Base-by-base conservation (phyloP, 2,797 vertebrate genomes). In the Poeciliopsis turneri region DNA sequence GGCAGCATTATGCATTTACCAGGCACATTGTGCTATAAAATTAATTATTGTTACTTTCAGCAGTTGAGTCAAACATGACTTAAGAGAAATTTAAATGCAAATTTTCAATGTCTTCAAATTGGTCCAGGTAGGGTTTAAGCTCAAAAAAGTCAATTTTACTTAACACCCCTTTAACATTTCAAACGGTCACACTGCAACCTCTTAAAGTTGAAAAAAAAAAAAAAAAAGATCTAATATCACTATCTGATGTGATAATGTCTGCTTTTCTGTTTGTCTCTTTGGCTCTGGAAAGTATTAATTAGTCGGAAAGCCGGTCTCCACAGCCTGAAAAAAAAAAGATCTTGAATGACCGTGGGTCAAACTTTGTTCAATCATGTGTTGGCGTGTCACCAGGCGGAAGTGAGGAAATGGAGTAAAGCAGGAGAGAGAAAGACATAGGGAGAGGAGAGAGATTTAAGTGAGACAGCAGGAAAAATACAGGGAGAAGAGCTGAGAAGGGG, bases 281-380 rank as follows among this genome's bases (percentile, higher is more conserved):
- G 20, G 36, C 11, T 41, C 41, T 43, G 41, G 43, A 69, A 45
- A 30, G 2, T 39, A 78, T 85, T 89, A 89, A 92, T 84, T 90
- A 75, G 69, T 55, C 61, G 11, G 80, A 88, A 78, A 28, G 11
- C 39, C 0, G 3, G 80, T 68, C 90, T 90, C 89, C 61, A 68
- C 85, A 75, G 88, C 49, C 84, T 2, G 69, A 80, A 91, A 94
- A 93, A 92, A 95, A 93, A 92, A 91, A 3, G 8, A 89, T 75
- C 80, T 77, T 18, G 87, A 77, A 82, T 81, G 81, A 78, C 78
- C 74, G 83, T 83, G 92, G 92, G 93, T 93, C 92, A 92, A 87
- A 86, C 78, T 76, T 84, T 80, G 77, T 86, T 69, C 3, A 46
- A 83, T 78, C 76, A 23, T 16, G 79, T 15, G 83, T 90, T 82